Evolutionary conservation across 2,113 vertebrate genomes (phyloP).

Genomic region (Crypturellus undulatus): DNA sequence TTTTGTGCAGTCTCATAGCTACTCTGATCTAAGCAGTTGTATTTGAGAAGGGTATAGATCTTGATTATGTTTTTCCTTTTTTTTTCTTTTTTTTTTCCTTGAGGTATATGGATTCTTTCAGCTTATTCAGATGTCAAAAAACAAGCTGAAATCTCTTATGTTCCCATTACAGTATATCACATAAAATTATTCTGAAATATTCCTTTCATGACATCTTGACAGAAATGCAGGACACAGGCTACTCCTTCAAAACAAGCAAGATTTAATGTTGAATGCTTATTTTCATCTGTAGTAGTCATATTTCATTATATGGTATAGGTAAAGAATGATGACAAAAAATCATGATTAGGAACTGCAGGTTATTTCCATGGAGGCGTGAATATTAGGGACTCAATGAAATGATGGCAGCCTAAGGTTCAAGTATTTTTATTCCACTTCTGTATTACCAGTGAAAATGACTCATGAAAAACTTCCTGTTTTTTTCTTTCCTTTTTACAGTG

Average conservation of each 20-base stretch:
- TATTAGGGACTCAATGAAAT: constrained; percentile 22
- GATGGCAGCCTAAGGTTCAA: neutral
- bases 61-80: neutral
- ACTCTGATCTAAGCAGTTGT: neutral
- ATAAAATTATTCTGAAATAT: neutral
- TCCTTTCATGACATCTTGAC: neutral
- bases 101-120: neutral
- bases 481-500: constrained; percentile 77
- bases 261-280: constrained; percentile 24
- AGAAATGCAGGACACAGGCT: constrained; percentile 24
- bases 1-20: neutral
- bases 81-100: neutral
- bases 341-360: neutral
- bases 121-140: neutral
- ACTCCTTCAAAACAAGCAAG: constrained; percentile 30
- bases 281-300: constrained; percentile 7
- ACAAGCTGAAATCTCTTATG: neutral
- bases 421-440: neutral
- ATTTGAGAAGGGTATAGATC: neutral
- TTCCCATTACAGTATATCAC: neutral
- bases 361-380: neutral
- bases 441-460: neutral
- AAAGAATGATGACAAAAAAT: constrained; percentile 1
- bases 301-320: neutral
- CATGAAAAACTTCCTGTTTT: neutral